Percentiles rank a stretch among this genome's conserved stretches.
Evolutionary conservation across 2,113 vertebrate species (phyloP).

Genomic region (Heterocephalus glaber): DNA sequence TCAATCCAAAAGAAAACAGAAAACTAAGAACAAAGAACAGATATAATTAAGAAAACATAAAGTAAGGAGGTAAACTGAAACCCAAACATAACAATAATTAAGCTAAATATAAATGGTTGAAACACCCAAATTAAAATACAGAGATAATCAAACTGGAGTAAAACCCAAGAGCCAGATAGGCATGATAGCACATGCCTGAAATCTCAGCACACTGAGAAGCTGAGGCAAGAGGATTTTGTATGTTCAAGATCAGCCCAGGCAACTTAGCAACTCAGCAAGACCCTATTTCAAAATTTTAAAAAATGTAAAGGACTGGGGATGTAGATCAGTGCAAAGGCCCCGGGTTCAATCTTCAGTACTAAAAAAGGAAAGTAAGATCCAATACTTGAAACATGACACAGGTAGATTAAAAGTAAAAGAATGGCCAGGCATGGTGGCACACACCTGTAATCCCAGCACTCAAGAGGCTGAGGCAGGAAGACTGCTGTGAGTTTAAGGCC

Average conservation of each 20-base stretch:
- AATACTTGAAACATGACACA: background rate
- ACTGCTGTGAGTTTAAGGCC: no score
- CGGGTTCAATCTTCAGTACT: background rate
- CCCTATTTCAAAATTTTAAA: background rate
- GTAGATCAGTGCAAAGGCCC: background rate
- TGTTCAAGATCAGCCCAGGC: background rate
- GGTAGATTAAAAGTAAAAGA: background rate
- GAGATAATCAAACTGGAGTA: background rate
- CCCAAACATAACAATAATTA: background rate
- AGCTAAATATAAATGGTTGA: background rate
- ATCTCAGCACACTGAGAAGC: background rate
- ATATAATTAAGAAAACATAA: background rate
- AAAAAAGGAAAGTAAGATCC: background rate
- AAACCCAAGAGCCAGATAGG: background rate
- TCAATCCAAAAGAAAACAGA: constrained; percentile 8
- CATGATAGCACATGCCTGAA: background rate
- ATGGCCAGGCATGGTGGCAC: background rate
- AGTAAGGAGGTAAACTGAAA: background rate
- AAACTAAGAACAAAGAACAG: constrained; percentile 4
- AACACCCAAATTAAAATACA: constrained; percentile 20
- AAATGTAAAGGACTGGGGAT: background rate
- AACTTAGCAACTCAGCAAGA: background rate
- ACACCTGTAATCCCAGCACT: background rate
- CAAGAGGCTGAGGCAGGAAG: no score
- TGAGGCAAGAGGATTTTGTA: background rate